These are phyloP conservation scores for Uloborus diversus DNA, from an alignment of 1,140 invertebrate species.

Conservation along the genomic window DNA sequence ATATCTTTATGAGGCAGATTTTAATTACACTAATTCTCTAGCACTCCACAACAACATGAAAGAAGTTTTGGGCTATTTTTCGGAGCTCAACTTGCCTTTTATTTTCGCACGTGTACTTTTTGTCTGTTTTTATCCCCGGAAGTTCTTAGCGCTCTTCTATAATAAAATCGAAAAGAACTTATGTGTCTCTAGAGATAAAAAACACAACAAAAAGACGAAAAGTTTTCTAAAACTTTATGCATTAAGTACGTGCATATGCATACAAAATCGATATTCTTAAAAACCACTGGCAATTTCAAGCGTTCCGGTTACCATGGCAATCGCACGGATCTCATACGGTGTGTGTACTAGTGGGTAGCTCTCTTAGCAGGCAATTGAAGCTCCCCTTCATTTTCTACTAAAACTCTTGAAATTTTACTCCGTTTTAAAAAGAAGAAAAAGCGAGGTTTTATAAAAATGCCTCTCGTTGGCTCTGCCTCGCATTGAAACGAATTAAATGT, in stretches of 20 bases:
- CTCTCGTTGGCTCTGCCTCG: background rate
- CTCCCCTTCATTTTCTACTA: constrained; percentile 4
- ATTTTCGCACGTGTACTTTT: constrained; percentile 31
- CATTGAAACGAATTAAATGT: constrained; percentile 16
- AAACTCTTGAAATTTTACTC: constrained; percentile 40
- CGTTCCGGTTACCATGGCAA: constrained; percentile 18
- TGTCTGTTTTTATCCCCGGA: background rate
- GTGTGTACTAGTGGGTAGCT: constrained; percentile 7
- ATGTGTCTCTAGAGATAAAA: background rate
- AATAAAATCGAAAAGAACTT: constrained; percentile 34
- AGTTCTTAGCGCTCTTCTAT: background rate
- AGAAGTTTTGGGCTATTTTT: background rate
- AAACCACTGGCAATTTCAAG: constrained; percentile 42
- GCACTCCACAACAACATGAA: background rate
- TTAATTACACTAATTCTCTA: constrained; percentile 12
- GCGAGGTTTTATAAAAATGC: constrained; percentile 18
- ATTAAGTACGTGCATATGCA: background rate
- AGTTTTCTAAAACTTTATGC: constrained; percentile 29
- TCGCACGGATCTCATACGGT: constrained; percentile 1
- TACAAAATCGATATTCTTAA: constrained; percentile 43
- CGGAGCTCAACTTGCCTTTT: constrained; percentile 10
- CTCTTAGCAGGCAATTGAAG: constrained; percentile 45
- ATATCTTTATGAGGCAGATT: constrained; percentile 15
- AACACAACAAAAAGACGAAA: constrained; percentile 18
- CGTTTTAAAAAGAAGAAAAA: constrained; percentile 34